Evolutionary conservation across 1,140 invertebrate species (phyloP).

Genomic region (Archivesica marissinica): DNA sequence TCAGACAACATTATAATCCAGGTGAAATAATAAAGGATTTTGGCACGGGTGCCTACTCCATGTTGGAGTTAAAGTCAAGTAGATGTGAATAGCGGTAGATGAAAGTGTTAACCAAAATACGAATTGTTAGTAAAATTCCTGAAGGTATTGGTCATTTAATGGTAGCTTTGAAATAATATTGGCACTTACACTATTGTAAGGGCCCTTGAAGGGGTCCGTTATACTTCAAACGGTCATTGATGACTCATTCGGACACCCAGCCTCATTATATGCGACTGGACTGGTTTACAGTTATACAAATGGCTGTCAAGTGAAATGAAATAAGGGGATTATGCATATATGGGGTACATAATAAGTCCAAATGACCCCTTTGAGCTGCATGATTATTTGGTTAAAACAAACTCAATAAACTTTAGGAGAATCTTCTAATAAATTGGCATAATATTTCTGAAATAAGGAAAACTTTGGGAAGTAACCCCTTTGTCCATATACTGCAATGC

Average conservation of each 20-base stretch:
- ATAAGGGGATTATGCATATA: not conserved
- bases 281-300: constrained; percentile 50
- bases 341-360: not conserved
- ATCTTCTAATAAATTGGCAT: constrained; percentile 4
- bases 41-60: constrained; percentile 17
- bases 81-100: not conserved
- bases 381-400: constrained; percentile 35
- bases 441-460: not conserved
- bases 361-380: not conserved
- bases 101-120: not conserved
- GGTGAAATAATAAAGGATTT: not conserved
- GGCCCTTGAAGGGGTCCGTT: constrained; percentile 9
- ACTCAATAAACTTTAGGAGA: constrained; percentile 30
- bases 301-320: not conserved
- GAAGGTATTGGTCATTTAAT: constrained; percentile 43
- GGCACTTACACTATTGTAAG: not conserved
- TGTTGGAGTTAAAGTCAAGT: constrained; percentile 7
- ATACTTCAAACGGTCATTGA: not conserved
- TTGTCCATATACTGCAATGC: not conserved
- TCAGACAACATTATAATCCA: not conserved
- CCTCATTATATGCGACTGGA: not conserved
- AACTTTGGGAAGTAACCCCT: not conserved
- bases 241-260: not conserved
- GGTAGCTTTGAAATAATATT: constrained; percentile 22
- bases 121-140: constrained; percentile 29